Base-by-base conservation (phyloP, 2,113 vertebrate genomes). In the Holacanthus passer region DNA sequence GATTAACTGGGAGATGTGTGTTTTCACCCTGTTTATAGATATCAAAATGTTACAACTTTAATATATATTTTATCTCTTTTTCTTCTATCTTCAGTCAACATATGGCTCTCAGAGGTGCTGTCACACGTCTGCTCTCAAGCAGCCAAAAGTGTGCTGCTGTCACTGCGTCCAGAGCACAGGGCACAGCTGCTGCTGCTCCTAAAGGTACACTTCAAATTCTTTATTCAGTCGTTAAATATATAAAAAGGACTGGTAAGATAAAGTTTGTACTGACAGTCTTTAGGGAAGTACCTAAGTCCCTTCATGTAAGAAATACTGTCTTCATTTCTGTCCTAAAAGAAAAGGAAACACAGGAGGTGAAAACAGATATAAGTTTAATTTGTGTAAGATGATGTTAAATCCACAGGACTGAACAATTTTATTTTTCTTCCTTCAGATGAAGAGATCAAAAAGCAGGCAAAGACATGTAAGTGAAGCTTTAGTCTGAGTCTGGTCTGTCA, bases 61-160 rank as follows among this genome's bases (percentile, higher is more conserved):
- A 53, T 5, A 37, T 19, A 19, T 19, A 0, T 73, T 7, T 45
- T 0, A 19, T 47, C 31, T 53, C 16, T 7, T 73, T 70, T n/a
- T 48, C n/a, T 13, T 24, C 17, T 7, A 8, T 48, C 4, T 67
- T 27, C 24, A 83, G 78, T 17, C 45, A 60, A 76, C 20, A 65
- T 1, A 96, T 96, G 95, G 93, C 94, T 65, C 85, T 96, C 68
- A 93, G 94, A 81, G 80, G 89, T 70, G 59, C 79, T 35, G 68
- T 83, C 29, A 74, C 79, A 47, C 79, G 84, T 65, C 86, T 95
- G 14, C 83, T 96, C 19, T 77, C 71, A 63, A 83, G 81, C 81
- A 63, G 87, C 22, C 87, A 85, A 12, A 92, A 85, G 77, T 82
- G 89, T 84, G 70, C 74, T 9, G 50, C 85, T 11, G 43, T 87